Percentiles rank a stretch among this genome's conserved stretches.
Evolutionary conservation across 2,888 invertebrate genomes (phyloP).

Genomic region (Caenorhabditis angaria): DNA sequence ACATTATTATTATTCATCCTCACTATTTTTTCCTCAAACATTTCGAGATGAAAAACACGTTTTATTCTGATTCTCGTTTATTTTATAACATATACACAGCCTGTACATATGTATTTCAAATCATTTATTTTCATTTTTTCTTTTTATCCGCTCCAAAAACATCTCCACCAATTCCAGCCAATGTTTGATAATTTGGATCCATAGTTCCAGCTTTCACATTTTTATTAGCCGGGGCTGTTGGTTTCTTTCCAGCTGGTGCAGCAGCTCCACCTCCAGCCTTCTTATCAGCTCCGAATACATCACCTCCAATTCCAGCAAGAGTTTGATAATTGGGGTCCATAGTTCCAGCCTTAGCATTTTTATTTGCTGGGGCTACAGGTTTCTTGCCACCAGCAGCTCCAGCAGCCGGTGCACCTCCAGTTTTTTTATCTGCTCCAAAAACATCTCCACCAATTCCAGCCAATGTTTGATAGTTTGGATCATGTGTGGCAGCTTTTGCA

Average conservation of each 20-base stretch:
- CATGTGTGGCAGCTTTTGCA: background rate
- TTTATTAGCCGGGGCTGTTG: conserved; percentile 23
- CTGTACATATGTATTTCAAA: too few relatives aligned
- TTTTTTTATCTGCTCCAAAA: conserved; percentile 8
- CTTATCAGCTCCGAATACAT: conserved; percentile 27
- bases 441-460: conserved; percentile 5
- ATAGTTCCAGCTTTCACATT: conserved; percentile 26
- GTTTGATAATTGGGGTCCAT: conserved; percentile 37
- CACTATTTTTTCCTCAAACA: too few relatives aligned
- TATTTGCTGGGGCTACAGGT: background rate
- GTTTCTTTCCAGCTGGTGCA: conserved; percentile 21
- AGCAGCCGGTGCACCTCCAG: background rate
- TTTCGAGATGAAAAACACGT: too few relatives aligned
- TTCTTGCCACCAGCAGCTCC: conserved; percentile 5
- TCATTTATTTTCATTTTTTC: conserved; percentile 2
- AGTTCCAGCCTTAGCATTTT: conserved; percentile 26
- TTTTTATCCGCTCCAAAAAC: conserved; percentile 38
- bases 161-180: conserved; percentile 40
- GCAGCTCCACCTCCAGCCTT: conserved; percentile 13
- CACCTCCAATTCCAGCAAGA: conserved; percentile 18
- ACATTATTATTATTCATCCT: too few relatives aligned
- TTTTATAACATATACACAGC: too few relatives aligned
- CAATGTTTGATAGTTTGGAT: conserved; percentile 10
- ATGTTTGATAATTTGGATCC: conserved; percentile 44
- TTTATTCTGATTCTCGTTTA: too few relatives aligned